phyloP scores from a whole-genome alignment of 2,888 invertebrate species.

The Agriopis leucophaearia region DNA sequence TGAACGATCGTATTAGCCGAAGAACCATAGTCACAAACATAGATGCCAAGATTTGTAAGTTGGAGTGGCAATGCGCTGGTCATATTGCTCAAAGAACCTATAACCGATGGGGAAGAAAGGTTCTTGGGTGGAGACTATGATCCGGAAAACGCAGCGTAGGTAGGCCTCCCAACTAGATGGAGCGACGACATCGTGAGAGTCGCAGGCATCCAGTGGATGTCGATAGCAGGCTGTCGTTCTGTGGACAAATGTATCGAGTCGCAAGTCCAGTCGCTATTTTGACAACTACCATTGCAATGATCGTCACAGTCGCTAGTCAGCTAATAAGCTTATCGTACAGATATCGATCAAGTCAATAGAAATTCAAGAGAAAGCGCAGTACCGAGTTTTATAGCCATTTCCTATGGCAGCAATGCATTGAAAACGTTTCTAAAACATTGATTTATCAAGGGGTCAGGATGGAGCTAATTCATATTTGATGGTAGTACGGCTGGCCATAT shows the following conservation, averaged over 20 bases:
- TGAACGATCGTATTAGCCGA: too few species aligned
- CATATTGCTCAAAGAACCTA: too few species aligned
- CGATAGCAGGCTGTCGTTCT: too few species aligned
- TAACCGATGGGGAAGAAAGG: too few species aligned
- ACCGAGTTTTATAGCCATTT: not conserved
- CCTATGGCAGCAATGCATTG: slow-evolving; percentile 13
- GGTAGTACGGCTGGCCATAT: slow-evolving; percentile 49
- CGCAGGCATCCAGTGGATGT: too few species aligned
- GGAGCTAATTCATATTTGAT: slow-evolving; percentile 64
- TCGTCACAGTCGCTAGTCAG: not conserved
- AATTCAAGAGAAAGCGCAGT: slow-evolving; percentile 18
- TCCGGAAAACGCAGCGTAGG: too few species aligned
- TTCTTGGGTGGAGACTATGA: too few species aligned
- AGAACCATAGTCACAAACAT: too few species aligned
- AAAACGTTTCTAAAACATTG: slow-evolving; percentile 48
- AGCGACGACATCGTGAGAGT: too few species aligned
- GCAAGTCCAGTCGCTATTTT: not conserved
- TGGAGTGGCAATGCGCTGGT: too few species aligned
- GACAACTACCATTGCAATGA: not conserved
- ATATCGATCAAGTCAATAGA: slow-evolving; percentile 7
- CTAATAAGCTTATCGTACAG: not conserved
- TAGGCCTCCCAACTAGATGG: too few species aligned
- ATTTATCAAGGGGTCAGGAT: slow-evolving; percentile 55
- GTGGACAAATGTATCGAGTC: not conserved
- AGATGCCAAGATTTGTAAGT: too few species aligned